A percentile compares a stretch with the other conserved stretches of the same genome.
phyloP scores from a whole-genome alignment of 2,888 invertebrate genomes.

The Stictocephala bisonia region DNA sequence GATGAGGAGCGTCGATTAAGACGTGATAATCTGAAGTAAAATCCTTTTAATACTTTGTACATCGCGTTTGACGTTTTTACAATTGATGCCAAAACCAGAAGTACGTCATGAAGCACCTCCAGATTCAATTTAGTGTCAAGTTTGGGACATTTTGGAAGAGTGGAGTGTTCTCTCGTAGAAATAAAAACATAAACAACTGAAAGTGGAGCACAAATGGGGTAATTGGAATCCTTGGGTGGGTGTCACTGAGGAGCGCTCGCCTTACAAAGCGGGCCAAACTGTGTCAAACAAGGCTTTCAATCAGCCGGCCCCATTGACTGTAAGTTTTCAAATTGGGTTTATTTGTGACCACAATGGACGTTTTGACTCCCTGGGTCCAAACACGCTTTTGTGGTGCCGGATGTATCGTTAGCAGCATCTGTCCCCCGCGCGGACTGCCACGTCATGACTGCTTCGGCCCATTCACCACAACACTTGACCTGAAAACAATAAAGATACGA shows the following conservation, averaged over 20 bases:
- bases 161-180: too few relatives aligned
- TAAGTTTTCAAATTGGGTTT: conserved; percentile 39
- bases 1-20: too few relatives aligned
- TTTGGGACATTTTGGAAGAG: too few relatives aligned
- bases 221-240: background rate
- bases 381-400: background rate
- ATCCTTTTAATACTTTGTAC: too few relatives aligned
- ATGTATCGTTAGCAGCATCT: conserved; percentile 20
- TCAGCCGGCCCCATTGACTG: conserved; percentile 35
- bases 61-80: too few relatives aligned
- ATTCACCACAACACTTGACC: background rate
- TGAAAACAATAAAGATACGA: too few relatives aligned
- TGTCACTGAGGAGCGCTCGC: background rate
- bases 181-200: too few relatives aligned
- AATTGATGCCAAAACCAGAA: too few relatives aligned
- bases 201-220: conserved; percentile 3
- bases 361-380: conserved; percentile 24
- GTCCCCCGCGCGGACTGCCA: too few relatives aligned
- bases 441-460: background rate
- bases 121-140: too few relatives aligned
- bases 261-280: conserved; percentile 31
- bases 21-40: too few relatives aligned
- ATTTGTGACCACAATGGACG: conserved; percentile 31
- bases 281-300: conserved; percentile 38
- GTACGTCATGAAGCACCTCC: too few relatives aligned